A percentile compares a stretch with the other conserved stretches of the same genome.
Evolutionary conservation across 2,797 vertebrate species (phyloP).

Genomic region (Balearica regulorum): DNA sequence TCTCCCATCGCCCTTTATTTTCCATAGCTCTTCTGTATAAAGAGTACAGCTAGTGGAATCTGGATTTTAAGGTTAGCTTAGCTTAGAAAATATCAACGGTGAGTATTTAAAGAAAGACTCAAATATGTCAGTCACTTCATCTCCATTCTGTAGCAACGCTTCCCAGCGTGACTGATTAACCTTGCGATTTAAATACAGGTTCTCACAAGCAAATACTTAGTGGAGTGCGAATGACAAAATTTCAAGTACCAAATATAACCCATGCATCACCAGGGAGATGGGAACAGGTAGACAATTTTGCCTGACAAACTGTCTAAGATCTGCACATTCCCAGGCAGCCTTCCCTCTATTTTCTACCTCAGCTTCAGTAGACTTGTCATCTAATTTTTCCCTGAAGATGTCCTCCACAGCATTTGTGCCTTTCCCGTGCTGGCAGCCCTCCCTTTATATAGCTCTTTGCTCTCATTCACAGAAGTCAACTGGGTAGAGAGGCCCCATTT

Average conservation of each 20-base stretch:
- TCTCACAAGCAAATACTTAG: not conserved
- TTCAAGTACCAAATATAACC: slow-evolving; percentile 14
- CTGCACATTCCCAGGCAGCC: not conserved
- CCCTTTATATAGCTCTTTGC: not conserved
- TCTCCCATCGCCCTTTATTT: not conserved
- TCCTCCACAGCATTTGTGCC: not conserved
- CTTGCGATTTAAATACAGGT: not conserved
- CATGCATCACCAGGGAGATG: not conserved
- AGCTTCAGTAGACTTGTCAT: not conserved
- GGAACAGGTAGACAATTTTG: slow-evolving; percentile 9
- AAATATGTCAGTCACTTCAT: not conserved
- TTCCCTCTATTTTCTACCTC: not conserved
- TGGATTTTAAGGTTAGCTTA: not conserved
- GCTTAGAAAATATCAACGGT: not conserved
- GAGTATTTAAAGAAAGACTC: not conserved
- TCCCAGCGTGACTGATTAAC: not conserved
- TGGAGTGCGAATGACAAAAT: not conserved
- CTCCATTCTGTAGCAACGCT: not conserved
- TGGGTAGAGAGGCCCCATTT: not conserved
- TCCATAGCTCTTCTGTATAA: not conserved
- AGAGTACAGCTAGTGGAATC: not conserved
- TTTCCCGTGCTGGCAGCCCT: not conserved
- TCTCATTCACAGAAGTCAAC: not conserved
- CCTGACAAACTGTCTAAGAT: not conserved
- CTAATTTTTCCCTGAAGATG: not conserved